phyloP scores from a whole-genome alignment of 92 coral and sea anemone genomes.

The Meandrina meandrites region DNA sequence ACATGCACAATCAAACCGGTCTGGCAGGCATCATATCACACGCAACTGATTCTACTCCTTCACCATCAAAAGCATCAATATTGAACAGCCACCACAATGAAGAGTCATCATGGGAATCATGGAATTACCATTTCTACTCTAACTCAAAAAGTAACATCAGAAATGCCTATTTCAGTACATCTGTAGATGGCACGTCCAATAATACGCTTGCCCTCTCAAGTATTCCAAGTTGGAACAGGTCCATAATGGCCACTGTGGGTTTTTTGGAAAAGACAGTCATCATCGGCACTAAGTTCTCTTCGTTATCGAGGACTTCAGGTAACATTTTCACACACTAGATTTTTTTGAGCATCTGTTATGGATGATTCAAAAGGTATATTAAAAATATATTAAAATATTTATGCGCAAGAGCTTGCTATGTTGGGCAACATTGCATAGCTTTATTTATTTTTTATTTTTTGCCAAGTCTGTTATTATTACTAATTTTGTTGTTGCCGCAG shows the following conservation, averaged over 20 bases:
- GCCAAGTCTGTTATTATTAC: background rate
- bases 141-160: background rate
- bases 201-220: background rate
- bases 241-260: background rate
- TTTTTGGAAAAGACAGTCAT: background rate
- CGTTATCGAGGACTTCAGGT: constrained; percentile 5
- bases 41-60: background rate
- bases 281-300: background rate
- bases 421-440: background rate
- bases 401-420: background rate
- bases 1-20: background rate
- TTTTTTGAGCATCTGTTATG: too few relatives aligned
- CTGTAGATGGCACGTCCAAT: background rate
- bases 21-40: background rate
- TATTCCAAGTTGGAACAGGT: background rate
- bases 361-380: too few relatives aligned
- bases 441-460: too few relatives aligned
- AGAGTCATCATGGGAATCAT: background rate
- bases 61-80: background rate
- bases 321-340: background rate
- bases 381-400: too few relatives aligned
- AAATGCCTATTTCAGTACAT: background rate
- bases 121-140: background rate
- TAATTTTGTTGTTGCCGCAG: too few relatives aligned
- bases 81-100: background rate